Percentiles rank a stretch among this genome's conserved stretches.
phyloP scores from a whole-genome alignment of 53 echinoderm and acorn worm species.

The Echinarachnius parma region DNA sequence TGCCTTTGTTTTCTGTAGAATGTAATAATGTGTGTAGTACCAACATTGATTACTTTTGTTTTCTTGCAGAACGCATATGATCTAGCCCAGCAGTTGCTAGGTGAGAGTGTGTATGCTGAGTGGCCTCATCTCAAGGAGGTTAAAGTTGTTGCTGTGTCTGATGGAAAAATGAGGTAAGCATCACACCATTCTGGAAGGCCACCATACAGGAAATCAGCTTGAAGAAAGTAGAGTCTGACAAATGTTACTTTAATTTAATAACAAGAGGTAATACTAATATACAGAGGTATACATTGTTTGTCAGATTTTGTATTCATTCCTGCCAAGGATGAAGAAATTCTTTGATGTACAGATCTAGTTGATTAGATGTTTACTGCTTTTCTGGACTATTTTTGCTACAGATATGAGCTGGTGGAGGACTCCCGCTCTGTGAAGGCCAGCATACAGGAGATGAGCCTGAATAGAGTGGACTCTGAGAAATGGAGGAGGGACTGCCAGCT shows the following conservation, averaged over 20 bases:
- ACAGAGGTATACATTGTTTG: too few species aligned
- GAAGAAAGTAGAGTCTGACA: too few species aligned
- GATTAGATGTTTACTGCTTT: neutral
- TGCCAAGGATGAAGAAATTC: too few species aligned
- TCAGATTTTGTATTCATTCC: too few species aligned
- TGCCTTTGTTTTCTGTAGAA: too few species aligned
- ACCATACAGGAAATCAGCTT: too few species aligned
- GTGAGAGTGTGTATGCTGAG: slow-evolving; percentile 73
- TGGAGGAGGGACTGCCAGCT: slow-evolving; percentile 60
- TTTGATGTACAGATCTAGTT: too few species aligned
- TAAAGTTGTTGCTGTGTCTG: slow-evolving; percentile 64
- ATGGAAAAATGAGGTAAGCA: slow-evolving; percentile 47
- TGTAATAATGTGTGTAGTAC: too few species aligned
- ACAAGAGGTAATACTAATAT: too few species aligned
- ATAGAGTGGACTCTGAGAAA: slow-evolving; percentile 37
- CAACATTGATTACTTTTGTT: too few species aligned
- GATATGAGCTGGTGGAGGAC: slow-evolving; percentile 64
- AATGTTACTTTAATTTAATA: too few species aligned
- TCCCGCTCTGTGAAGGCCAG: neutral
- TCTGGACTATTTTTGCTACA: slow-evolving; percentile 1
- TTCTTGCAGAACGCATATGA: slow-evolving; percentile 49
- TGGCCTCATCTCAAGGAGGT: slow-evolving; percentile 98
- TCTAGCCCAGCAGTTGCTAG: slow-evolving; percentile 54
- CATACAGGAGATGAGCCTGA: slow-evolving; percentile 45
- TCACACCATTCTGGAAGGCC: too few species aligned